Conservation (phyloP, 2,113 vertebrate genomes). For the Caretta caretta region DNA sequence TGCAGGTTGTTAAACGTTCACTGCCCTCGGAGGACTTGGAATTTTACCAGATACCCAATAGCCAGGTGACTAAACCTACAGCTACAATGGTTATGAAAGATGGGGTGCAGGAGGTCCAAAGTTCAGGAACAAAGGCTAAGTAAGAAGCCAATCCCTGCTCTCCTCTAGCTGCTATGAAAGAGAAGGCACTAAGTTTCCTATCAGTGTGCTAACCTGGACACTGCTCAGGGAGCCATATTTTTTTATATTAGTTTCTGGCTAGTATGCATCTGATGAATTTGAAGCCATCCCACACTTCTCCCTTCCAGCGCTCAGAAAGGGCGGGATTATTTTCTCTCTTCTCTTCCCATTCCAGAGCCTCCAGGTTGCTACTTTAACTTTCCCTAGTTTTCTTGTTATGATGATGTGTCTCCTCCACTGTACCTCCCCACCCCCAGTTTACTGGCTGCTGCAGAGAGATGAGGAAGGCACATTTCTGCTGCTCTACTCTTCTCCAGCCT, state of each 20-base stretch:
- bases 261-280: background rate
- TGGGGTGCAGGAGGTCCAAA: background rate
- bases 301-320: background rate
- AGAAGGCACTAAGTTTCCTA: background rate
- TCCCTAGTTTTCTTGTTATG: background rate
- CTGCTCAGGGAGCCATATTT: background rate
- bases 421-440: rapidly evolving
- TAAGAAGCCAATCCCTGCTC: background rate
- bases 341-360: background rate
- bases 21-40: background rate
- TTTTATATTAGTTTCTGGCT: background rate
- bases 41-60: background rate
- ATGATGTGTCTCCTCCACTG: background rate
- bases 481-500: background rate
- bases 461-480: background rate
- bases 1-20: background rate
- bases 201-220: background rate
- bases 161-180: background rate
- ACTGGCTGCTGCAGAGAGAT: background rate
- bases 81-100: background rate
- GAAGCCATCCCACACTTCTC: background rate
- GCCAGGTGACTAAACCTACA: background rate
- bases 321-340: background rate
- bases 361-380: background rate
- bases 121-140: background rate